These are phyloP conservation scores for Ommatoiulus sabulosus DNA, from an alignment of 2,888 invertebrate genomes.

Conservation along the genomic window DNA sequence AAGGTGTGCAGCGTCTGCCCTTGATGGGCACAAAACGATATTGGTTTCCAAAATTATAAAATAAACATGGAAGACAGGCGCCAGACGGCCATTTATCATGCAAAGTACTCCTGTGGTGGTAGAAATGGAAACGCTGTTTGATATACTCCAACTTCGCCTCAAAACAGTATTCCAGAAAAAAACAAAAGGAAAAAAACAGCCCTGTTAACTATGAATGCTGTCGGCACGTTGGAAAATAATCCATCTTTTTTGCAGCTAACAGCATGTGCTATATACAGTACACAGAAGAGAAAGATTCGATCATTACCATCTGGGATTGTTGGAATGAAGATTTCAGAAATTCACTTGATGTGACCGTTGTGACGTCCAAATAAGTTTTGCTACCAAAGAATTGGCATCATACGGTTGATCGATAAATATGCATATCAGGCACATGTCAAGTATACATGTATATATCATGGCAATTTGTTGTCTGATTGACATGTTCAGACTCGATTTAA, in stretches of 20 bases:
- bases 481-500: too few species aligned
- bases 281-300: too few species aligned
- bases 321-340: too few species aligned
- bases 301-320: too few species aligned
- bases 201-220: neutral
- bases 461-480: too few species aligned
- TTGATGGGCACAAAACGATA: conserved; percentile 11
- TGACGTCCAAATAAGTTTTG: too few species aligned
- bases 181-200: neutral
- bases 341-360: too few species aligned
- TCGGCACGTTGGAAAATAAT: neutral
- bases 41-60: conserved; percentile 34
- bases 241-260: neutral
- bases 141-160: neutral
- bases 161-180: neutral
- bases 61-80: conserved; percentile 34
- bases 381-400: too few species aligned
- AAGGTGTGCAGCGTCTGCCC: conserved; percentile 11
- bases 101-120: conserved; percentile 12
- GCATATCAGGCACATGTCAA: too few species aligned
- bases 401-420: too few species aligned
- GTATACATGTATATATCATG: too few species aligned
- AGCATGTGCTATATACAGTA: too few species aligned
- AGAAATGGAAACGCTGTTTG: neutral
- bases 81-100: conserved; percentile 34